Evolutionary conservation across 2,797 vertebrate species (phyloP), one percentile per base, ranked within the genome.

Genomic region (Linurgus olivaceus): DNA sequence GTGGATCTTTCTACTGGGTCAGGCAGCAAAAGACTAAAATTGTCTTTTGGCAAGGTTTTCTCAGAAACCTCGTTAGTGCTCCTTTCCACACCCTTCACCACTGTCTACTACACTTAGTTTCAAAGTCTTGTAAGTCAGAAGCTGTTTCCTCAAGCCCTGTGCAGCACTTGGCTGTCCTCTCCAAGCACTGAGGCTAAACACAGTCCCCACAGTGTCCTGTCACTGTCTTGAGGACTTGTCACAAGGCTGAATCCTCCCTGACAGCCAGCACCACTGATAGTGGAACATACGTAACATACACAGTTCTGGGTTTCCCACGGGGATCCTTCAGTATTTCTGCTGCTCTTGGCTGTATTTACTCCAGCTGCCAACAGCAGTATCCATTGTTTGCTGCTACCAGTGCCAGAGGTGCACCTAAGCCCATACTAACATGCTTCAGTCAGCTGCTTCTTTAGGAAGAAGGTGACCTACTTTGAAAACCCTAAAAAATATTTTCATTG

Each of bases 41-140:
- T 75, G 24, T 37, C 35, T 26, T 58, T 26, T 58, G 33, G 26
- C 1, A 1, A 37, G 35, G 35, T 58, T 11, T 73, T 50, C 81
- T 52, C 62, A 61, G 57, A 87, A 89, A 44, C 20, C 16, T 71
- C 0, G 0, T 55, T 37, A 74, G 31, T 10, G 20, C 21, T 47
- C 29, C 61, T 51, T 47, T 37, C 19, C 31, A 37, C 35, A 44
- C 13, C 7, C 17, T 38, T 33, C 14, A 7, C 25, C 23, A 4
- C 52, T 59, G 90, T 65, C 81, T 55, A 4, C 58, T 42, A 31
- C 42, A 23, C 55, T 79, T 54, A 54, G 42, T 45, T 82, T 88
- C 90, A 82, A 78, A 72, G 67, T 23, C 51, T 20, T 42, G 2
- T 29, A 52, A 81, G 71, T 58, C 88, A 93, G 71, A 82, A 93